Base-by-base conservation (phyloP, 2,888 invertebrate species). In the Galerucella calmariensis region DNA sequence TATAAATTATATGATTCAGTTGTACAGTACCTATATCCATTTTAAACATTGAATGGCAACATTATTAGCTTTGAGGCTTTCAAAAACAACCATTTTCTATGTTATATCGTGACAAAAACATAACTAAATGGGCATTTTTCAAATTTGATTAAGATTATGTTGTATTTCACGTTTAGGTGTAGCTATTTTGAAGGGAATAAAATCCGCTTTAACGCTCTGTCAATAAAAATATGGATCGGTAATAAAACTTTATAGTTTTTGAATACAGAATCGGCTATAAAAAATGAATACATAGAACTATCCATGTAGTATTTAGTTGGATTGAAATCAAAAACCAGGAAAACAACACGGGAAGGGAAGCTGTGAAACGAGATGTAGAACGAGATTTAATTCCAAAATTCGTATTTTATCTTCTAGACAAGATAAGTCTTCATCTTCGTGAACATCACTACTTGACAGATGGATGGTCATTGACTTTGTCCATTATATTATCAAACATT, bases 41-140 rank as follows among this genome's bases (percentile, higher is more conserved):
- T 44, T 41, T 35, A n/a, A 44, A 35, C n/a, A 62, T 0, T n/a
- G 16, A 44, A 10, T 62, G 48, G 41, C 62, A 62, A 62, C 62
- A 62, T 41, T 62, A 41, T 12, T 62, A 2, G 24, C 41, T n/a
- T 24, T 44, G 2, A 9, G 8, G 62, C n/a, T 41, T 62, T 24
- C n/a, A 12, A 44, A 62, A 62, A 62, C 44, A 41, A 41, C 62
- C 41, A 16, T 62, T 62, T 62, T 41, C n/a, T n/a, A 4, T 24
- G 61, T 27, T 27, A 62, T 62, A 35, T 41, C 44, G 62, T 62
- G 62, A 41, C 35, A 62, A 41, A 62, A 62, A 62, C 62, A 62
- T 62, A 4, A 44, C 44, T 12, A 62, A 62, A 62, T 11, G n/a
- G 9, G 62, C 62, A 62, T 62, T 62, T 62, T 62, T 62, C 14